Base-by-base conservation (phyloP, 2,797 vertebrate species). In the Gephyroberyx darwinii region DNA sequence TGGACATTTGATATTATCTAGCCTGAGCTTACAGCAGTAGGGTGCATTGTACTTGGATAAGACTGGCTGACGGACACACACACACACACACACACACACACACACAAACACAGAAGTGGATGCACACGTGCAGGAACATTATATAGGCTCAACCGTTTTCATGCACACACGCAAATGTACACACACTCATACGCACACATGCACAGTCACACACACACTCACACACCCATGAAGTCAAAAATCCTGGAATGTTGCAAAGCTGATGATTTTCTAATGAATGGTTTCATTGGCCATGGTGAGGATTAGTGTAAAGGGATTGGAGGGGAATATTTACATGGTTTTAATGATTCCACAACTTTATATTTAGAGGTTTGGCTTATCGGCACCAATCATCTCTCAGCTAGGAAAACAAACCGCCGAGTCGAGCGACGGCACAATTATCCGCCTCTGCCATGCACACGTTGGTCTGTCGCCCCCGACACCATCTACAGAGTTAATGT, bases 231-330 rank as follows among this genome's bases (percentile, higher is more conserved):
- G 19, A 84, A 90, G 88, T 89, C 68, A 88, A 91, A 91, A 91
- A 91, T 89, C 90, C 88, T 91, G 84, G 91, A 93, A 90, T 88
- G 89, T 91, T 71, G 88, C 83, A 92, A 92, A 92, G 91, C 92
- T 92, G 89, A 91, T 92, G 90, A 90, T 90, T 93, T 91, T 90
- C 88, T 93, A 92, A 93, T 93, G 91, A 92, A 93, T 91, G 86
- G 84, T 91, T 90, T 92, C 90, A 94, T 93, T 93, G 92, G 92
- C 88, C 87, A 94, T 80, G 93, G 84, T 92, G 62, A 47, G 92
- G 94, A 95, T 95, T 94, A 94, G 84, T 53, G 65, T 94, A 95
- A 94, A 84, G 55, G 91, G 94, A 94, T 95, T 95, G 91, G 75
- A 78, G 78, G 65, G 75, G 85, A 92, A 93, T 93, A 92, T 94